Evolutionary conservation across 2,113 vertebrate species (phyloP), one percentile per base, ranked within the genome.

Genomic region (Nerophis lumbriciformis): DNA sequence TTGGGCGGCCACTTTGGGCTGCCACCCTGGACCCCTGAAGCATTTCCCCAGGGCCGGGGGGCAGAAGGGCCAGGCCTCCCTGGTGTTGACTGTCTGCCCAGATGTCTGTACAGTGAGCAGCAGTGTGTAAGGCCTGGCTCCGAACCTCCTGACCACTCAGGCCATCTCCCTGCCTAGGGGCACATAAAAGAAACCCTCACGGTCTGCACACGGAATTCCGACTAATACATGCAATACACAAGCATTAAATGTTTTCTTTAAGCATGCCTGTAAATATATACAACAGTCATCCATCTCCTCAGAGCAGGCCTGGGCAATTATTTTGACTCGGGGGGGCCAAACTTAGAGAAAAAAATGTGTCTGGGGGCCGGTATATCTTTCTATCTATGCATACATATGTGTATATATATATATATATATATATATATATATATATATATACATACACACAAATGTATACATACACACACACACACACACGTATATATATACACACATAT

Each of bases 181-280:
- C 85, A 91, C 88, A 91, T 92, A 88, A 92, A 91, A 91, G 88
- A 73, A 69, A 75, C 82, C 80, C 88, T 89, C 85, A 86, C 72
- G 78, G 80, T 72, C 79, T 76, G 65, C 61, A 71, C 77, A 79
- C 83, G 84, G 74, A 81, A 68, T 80, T 77, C 75, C 73, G 69
- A 65, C 68, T 21, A 50, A 53, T 59, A 74, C 72, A 69, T n/a
- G 57, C 12, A 49, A 63, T 54, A 70, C 56, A 14, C 53, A 58
- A 28, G 35, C 53, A 63, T 80, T 79, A 79, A 65, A 39, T 68
- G 57, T 70, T 50, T 47, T 72, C 59, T 78, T 66, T 65, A 51
- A 42, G 13, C n/a, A 37, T 14, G 64, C 60, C 66, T 65, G 48
- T 70, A 61, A 65, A 76, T 70, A 76, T 54, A 51, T 48, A 57